Conservation (phyloP, 2,113 vertebrate genomes). For the Antennarius striatus region DNA sequence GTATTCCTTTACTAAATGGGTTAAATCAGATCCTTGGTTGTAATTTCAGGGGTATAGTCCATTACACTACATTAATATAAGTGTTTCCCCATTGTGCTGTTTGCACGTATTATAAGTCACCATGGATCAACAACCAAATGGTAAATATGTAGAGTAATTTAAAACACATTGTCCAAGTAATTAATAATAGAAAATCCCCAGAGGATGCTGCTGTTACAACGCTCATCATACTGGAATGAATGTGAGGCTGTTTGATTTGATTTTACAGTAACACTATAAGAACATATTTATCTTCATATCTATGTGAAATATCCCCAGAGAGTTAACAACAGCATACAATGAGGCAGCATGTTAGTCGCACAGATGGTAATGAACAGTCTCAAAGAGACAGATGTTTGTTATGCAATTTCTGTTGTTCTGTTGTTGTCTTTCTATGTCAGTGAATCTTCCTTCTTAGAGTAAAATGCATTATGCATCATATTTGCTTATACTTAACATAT, state of each 20-base stretch:
- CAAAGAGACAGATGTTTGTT: background rate
- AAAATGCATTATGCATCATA: background rate
- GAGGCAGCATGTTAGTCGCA: no score
- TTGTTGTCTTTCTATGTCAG: background rate
- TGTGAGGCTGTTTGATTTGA: slow-evolving; percentile 30
- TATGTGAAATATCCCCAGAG: no score
- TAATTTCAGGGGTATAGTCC: slow-evolving; percentile 18
- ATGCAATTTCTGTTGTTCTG: background rate
- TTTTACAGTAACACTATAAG: slow-evolving; percentile 15
- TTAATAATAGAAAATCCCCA: slow-evolving; percentile 51
- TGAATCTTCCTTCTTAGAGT: background rate
- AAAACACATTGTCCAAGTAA: slow-evolving; percentile 44
- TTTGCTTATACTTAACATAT: no score
- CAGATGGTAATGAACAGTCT: background rate
- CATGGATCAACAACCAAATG: slow-evolving; percentile 23
- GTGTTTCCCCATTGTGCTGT: slow-evolving; percentile 44
- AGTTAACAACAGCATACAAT: no score
- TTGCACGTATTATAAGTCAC: slow-evolving; percentile 20
- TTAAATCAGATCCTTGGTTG: slow-evolving; percentile 22
- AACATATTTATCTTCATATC: background rate
- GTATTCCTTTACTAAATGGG: slow-evolving; percentile 16
- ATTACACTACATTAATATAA: slow-evolving; percentile 39
- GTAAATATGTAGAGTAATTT: slow-evolving; percentile 23
- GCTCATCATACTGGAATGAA: slow-evolving; percentile 22
- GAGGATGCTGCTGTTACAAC: slow-evolving; percentile 40